Percentiles rank a stretch among this genome's conserved stretches.
Evolutionary conservation across 2,797 vertebrate species (phyloP).

Genomic region (Loriculus beryllinus): DNA sequence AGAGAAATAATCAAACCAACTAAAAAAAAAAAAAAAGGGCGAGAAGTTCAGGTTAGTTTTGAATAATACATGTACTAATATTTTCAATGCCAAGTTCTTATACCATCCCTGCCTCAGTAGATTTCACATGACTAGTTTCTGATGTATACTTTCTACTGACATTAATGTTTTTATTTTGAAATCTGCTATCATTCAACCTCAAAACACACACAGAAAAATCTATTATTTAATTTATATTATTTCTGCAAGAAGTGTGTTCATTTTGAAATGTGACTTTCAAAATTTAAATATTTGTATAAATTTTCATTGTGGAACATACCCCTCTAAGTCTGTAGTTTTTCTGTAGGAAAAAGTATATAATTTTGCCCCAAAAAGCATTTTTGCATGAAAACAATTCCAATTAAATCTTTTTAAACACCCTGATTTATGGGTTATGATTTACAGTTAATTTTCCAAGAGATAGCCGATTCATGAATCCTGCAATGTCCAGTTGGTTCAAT

Average conservation of each 20-base stretch:
- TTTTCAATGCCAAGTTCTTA: not conserved
- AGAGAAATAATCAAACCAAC: not conserved
- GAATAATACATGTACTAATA: not conserved
- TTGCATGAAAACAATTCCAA: not conserved
- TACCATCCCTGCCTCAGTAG: fast-evolving
- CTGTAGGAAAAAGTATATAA: not conserved
- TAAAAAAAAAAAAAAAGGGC: not conserved
- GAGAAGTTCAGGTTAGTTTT: not conserved
- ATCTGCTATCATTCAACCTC: not conserved
- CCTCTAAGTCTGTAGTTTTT: not conserved
- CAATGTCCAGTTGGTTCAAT: not conserved
- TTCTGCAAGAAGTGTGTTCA: not conserved
- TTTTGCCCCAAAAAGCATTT: not conserved
- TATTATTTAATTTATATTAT: not conserved
- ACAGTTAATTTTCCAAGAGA: not conserved
- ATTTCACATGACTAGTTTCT: not conserved
- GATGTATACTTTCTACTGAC: not conserved
- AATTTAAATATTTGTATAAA: not conserved
- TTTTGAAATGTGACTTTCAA: not conserved
- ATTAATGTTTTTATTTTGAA: not conserved
- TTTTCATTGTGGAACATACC: not conserved
- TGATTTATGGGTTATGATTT: not conserved
- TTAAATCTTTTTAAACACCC: not conserved
- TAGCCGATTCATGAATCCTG: not conserved
- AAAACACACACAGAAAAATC: not conserved